phyloP scores from a whole-genome alignment of 2,113 vertebrate genomes.

The Girardinichthys multiradiatus region DNA sequence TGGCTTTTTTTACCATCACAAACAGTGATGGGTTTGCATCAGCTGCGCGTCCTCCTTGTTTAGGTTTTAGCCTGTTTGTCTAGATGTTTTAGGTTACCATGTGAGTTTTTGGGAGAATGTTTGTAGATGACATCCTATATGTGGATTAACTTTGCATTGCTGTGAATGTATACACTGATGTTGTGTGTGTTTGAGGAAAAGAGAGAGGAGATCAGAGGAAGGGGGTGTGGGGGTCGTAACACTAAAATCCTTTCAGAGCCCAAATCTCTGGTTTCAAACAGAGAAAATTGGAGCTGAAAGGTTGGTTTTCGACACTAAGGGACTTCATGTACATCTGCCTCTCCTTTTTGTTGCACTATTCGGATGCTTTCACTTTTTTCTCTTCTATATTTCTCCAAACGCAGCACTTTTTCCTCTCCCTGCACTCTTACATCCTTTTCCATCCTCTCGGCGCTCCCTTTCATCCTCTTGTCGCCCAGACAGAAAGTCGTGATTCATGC shows the following conservation, averaged over 20 bases:
- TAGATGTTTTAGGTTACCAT: slow-evolving; percentile 62
- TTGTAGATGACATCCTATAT: slow-evolving; percentile 56
- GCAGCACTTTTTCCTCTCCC: neutral
- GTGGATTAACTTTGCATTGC: slow-evolving; percentile 55
- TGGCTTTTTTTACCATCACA: slow-evolving; percentile 67
- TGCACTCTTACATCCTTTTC: slow-evolving; percentile 21
- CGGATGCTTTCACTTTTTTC: slow-evolving; percentile 23
- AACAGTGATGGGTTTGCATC: slow-evolving; percentile 67
- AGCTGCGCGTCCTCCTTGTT: slow-evolving; percentile 61
- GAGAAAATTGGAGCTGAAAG: slow-evolving; percentile 81
- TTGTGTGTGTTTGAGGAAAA: slow-evolving; percentile 33
- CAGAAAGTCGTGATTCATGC: slow-evolving; percentile 65
- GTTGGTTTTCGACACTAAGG: slow-evolving; percentile 61
- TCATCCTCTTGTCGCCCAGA: slow-evolving; percentile 56
- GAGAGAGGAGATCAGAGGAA: neutral
- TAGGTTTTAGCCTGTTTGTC: slow-evolving; percentile 62
- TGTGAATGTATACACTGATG: slow-evolving; percentile 30
- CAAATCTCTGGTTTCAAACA: slow-evolving; percentile 73
- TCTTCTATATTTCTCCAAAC: slow-evolving; percentile 22
- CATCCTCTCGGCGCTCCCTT: slow-evolving; percentile 21
- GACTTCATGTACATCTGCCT: slow-evolving; percentile 38
- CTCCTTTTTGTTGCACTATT: slow-evolving; percentile 18
- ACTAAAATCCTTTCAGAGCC: slow-evolving; percentile 64
- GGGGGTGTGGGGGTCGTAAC: slow-evolving; percentile 28
- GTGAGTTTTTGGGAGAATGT: slow-evolving; percentile 67